Base-by-base conservation (phyloP, 2,888 invertebrate species). In the Cerceris ruficornis region DNA sequence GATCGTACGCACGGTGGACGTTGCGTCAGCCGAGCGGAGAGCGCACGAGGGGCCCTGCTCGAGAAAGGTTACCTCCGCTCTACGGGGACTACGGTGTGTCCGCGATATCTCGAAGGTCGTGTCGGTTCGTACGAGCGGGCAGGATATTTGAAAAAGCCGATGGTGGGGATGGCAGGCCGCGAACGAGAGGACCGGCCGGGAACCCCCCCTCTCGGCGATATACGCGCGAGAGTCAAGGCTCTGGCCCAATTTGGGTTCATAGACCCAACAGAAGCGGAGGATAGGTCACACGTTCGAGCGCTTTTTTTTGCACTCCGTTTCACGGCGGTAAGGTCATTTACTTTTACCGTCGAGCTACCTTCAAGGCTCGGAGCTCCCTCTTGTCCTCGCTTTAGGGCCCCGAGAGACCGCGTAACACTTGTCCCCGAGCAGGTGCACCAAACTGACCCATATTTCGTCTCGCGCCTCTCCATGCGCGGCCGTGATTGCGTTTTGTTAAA, bases 171-270 rank as follows among this genome's bases (percentile, higher is more conserved):
- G 15, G 41, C 17, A 55, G 15, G 15, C 50, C 17, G 15, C 28
- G 15, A 46, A 55, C 72, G 68, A 54, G 66, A 14, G 28, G 28
- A 58, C 67, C 73, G 61, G 43, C 59, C 70, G 52, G 43, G 59
- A 42, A 54, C 61, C 42, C 54, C 60, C 61, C 71, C 73, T 49
- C 75, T 77, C 58, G 78, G 67, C 68, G 49, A 75, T 66, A 67
- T 28, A 64, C 50, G 15, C 67, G 69, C 14, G 77, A 82, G 88
- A 89, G 88, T 90, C 90, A 90, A 90, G 90, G 90, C 83, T 83
- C 83, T 80, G 90, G 88, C 85, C 90, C 87, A 90, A 89, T 88
- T 90, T 76, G 84, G 80, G 90, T 90, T 90, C 90, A 84, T 88
- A 88, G 90, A 90, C 90, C 89, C 86, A 83, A 28, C 28, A 28